Evolutionary conservation across 2,888 invertebrate genomes (phyloP).

Genomic region (Thymelicus acteon): DNA sequence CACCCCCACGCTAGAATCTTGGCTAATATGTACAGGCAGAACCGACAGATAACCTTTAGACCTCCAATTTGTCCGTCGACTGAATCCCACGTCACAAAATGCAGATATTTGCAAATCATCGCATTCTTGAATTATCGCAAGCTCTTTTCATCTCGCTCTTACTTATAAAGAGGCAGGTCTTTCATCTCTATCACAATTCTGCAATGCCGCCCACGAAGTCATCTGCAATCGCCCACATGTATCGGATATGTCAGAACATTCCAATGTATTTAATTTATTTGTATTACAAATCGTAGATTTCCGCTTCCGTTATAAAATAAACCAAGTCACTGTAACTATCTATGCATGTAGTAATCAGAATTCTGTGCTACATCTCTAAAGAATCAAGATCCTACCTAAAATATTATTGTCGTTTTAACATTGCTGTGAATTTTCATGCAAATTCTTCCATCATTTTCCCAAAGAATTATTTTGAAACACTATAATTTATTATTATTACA

Average conservation of each 20-base stretch:
- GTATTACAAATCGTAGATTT: no score
- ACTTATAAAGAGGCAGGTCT: background rate
- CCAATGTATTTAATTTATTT: background rate
- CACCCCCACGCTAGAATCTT: background rate
- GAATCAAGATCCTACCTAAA: no score
- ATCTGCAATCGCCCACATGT: slow-evolving; percentile 22
- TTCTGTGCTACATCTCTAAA: no score
- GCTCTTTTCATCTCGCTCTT: background rate
- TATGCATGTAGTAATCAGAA: no score
- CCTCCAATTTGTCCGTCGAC: background rate
- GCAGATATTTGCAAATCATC: slow-evolving; percentile 28
- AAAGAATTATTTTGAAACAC: no score
- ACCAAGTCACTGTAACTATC: no score
- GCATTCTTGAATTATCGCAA: slow-evolving; percentile 21
- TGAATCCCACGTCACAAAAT: background rate
- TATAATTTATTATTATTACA: no score
- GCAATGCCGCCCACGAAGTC: slow-evolving; percentile 28
- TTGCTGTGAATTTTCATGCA: no score
- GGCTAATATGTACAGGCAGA: background rate
- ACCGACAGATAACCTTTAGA: slow-evolving; percentile 1
- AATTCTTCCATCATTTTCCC: no score
- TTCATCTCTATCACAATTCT: slow-evolving; percentile 9
- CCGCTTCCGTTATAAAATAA: no score
- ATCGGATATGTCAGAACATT: slow-evolving; percentile 3
- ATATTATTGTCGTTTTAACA: no score